Percentiles rank a stretch among this genome's conserved stretches.
Evolutionary conservation across 2,888 invertebrate genomes (phyloP).

Genomic region (Phyllotreta striolata): DNA sequence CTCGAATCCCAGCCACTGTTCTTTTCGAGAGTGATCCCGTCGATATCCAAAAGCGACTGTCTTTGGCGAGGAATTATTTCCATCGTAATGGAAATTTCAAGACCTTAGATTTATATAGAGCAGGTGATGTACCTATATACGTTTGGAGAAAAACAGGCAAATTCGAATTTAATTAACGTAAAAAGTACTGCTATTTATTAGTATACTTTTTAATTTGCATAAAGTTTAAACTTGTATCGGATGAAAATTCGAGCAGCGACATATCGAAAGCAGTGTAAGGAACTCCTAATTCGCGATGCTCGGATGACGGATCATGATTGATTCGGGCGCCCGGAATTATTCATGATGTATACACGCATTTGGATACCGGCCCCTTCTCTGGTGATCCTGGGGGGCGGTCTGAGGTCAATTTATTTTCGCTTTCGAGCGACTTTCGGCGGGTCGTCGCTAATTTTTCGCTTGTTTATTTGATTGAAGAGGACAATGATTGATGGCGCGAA

Average conservation of each 20-base stretch:
- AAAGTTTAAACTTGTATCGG: not conserved
- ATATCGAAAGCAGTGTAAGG: slow-evolving; percentile 2
- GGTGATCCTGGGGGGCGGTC: slow-evolving; percentile 7
- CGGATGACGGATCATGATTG: slow-evolving; percentile 22
- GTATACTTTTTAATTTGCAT: no score
- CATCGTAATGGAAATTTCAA: no score
- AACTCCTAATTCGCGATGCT: slow-evolving; percentile 8
- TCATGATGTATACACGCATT: slow-evolving; percentile 16
- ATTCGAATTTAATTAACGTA: no score
- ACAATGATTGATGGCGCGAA: slow-evolving; percentile 26
- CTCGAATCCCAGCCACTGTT: not conserved
- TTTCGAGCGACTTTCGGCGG: slow-evolving; percentile 22
- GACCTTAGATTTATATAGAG: no score
- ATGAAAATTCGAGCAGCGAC: not conserved
- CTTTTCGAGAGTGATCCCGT: slow-evolving; percentile 5
- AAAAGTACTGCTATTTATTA: no score
- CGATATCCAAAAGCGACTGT: no score
- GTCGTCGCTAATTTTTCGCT: slow-evolving; percentile 26
- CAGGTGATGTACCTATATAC: no score
- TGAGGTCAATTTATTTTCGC: slow-evolving; percentile 28
- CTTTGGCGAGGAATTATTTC: no score
- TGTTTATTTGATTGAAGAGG: slow-evolving; percentile 30
- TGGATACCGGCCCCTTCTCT: slow-evolving; percentile 8
- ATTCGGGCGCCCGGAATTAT: slow-evolving; percentile 18
- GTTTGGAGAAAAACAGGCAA: no score